Percentiles rank a stretch among this genome's conserved stretches.
phyloP scores from a whole-genome alignment of 2,888 invertebrate species.

The Drosophila siamana region DNA sequence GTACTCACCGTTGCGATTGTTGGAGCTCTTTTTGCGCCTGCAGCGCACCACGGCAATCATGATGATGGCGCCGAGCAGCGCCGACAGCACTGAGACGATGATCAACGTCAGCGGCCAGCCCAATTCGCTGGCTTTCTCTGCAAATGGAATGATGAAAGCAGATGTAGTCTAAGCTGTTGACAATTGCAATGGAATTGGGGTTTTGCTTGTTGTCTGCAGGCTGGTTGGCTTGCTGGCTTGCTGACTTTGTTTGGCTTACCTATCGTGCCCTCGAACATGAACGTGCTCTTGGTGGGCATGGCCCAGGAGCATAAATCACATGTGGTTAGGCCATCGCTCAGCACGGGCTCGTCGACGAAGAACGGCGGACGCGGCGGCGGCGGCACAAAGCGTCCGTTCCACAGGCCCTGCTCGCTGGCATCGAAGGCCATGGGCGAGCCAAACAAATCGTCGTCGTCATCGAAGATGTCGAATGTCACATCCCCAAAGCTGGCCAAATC shows the following conservation, averaged over 20 bases:
- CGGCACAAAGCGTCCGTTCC: conserved; percentile 87
- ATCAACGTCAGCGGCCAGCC: conserved; percentile 90
- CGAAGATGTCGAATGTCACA: conserved; percentile 84
- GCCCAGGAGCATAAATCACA: conserved; percentile 92
- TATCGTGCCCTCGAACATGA: conserved; percentile 87
- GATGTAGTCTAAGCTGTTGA: conserved; percentile 11
- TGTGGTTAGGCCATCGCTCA: conserved; percentile 90
- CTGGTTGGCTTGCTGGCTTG: not conserved
- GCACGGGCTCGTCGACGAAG: conserved; percentile 87
- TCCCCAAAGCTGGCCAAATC: conserved; percentile 82
- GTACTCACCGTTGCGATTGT: conserved; percentile 85
- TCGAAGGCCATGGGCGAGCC: conserved; percentile 85
- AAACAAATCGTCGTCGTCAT: conserved; percentile 85
- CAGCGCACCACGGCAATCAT: conserved; percentile 90
- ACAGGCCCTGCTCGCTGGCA: conserved; percentile 85
- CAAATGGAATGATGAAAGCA: conserved; percentile 24
- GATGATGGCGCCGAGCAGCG: conserved; percentile 89
- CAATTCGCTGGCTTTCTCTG: conserved; percentile 87
- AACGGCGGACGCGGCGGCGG: conserved; percentile 89
- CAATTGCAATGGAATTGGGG: not conserved
- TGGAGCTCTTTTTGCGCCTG: conserved; percentile 86
- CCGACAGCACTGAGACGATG: conserved; percentile 90
- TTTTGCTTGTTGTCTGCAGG: too few relatives aligned
- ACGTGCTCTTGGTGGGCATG: conserved; percentile 87
- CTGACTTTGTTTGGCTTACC: conserved; percentile 85